These are phyloP conservation scores for Mimas tiliae DNA, from an alignment of 2,888 invertebrate genomes.

Conservation along the genomic window DNA sequence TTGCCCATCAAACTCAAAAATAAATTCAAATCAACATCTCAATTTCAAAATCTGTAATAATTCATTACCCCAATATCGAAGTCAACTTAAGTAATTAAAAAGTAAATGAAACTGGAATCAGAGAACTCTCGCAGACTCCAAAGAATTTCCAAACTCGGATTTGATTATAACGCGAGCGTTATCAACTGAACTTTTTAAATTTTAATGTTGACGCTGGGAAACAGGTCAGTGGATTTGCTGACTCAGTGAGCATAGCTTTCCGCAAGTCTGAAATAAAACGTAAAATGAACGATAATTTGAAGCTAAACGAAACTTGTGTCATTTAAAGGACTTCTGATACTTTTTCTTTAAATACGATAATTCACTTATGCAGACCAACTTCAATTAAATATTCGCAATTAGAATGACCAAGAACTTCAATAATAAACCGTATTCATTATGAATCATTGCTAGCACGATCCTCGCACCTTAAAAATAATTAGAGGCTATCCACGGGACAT, in stretches of 20 bases:
- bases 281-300: neutral
- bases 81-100: slow-evolving; percentile 67
- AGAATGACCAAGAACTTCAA: no score
- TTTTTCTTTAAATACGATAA: no score
- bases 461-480: no score
- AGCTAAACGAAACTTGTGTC: no score
- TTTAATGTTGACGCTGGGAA: slow-evolving; percentile 43
- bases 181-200: slow-evolving; percentile 68
- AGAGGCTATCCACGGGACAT: no score
- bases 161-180: slow-evolving; percentile 63
- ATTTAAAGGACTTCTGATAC: no score
- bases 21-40: slow-evolving; percentile 13
- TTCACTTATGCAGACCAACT: no score
- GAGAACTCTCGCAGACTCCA: slow-evolving; percentile 46
- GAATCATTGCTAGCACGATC: no score
- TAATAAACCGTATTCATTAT: no score
- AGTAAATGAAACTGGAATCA: slow-evolving; percentile 49
- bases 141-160: slow-evolving; percentile 59
- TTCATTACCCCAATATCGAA: slow-evolving; percentile 29
- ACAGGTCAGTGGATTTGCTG: slow-evolving; percentile 64
- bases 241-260: slow-evolving; percentile 50
- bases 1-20: neutral
- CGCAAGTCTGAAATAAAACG: slow-evolving; percentile 11
- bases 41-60: slow-evolving; percentile 29
- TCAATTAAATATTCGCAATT: no score